phyloP scores from a whole-genome alignment of 2,113 vertebrate species.

The Spea bombifrons region DNA sequence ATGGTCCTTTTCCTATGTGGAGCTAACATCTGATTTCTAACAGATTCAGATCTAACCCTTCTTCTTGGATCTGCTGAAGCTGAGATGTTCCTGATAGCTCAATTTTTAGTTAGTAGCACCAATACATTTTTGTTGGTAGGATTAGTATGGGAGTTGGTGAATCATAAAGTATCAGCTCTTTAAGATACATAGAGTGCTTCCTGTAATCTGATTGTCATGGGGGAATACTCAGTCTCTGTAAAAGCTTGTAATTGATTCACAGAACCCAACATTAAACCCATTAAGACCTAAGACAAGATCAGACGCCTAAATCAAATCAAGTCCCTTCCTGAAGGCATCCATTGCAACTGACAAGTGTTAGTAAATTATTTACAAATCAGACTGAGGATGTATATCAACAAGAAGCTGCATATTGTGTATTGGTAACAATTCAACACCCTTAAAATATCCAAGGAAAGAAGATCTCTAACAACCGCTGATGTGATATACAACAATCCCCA shows the following conservation, averaged over 20 bases:
- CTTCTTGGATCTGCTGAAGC: too few species aligned
- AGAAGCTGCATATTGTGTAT: neutral
- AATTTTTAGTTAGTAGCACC: too few species aligned
- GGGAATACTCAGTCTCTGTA: slow-evolving; percentile 36
- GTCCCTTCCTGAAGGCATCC: slow-evolving; percentile 31
- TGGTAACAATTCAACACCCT: neutral
- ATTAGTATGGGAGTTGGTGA: neutral
- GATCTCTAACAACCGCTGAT: neutral
- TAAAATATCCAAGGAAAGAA: neutral
- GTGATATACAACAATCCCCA: too few species aligned
- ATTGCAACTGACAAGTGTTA: slow-evolving; percentile 41
- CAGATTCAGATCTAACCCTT: too few species aligned
- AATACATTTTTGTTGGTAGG: too few species aligned
- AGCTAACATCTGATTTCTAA: too few species aligned
- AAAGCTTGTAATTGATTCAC: slow-evolving; percentile 46
- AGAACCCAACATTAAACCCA: slow-evolving; percentile 40
- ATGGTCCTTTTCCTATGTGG: neutral
- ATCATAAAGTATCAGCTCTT: slow-evolving; percentile 4
- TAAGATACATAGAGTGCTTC: slow-evolving; percentile 25
- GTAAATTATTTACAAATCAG: slow-evolving; percentile 38
- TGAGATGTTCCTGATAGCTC: too few species aligned
- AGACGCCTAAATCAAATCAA: slow-evolving; percentile 19
- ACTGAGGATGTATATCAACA: neutral
- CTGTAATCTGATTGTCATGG: slow-evolving; percentile 43
- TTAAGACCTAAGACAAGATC: slow-evolving; percentile 28